These are phyloP conservation scores for Sorex araneus DNA, from an alignment of 2,113 vertebrate genomes.

Conservation along the genomic window DNA sequence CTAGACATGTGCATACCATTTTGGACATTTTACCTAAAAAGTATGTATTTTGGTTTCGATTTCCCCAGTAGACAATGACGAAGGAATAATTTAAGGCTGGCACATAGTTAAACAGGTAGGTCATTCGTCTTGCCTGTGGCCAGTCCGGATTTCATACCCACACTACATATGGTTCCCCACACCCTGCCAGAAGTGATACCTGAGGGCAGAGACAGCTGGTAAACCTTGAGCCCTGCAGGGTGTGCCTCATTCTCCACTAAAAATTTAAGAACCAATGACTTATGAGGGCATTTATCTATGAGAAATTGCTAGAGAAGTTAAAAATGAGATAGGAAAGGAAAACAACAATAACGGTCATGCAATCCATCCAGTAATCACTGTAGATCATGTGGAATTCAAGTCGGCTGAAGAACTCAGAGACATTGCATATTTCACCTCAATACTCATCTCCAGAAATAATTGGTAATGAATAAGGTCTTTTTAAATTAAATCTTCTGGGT, in stretches of 20 bases:
- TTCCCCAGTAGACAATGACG: constrained; percentile 17
- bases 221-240: no score
- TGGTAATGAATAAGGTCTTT: no score
- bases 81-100: not conserved
- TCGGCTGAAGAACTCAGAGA: not conserved
- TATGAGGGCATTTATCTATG: not conserved
- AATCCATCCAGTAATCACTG: not conserved
- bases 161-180: no score
- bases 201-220: no score
- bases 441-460: no score
- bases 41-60: not conserved
- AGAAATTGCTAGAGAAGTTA: not conserved
- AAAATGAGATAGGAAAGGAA: not conserved
- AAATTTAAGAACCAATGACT: not conserved
- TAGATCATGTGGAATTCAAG: not conserved
- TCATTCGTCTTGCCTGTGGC: no score
- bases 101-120: no score
- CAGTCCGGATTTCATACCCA: no score
- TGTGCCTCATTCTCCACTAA: not conserved
- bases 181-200: no score
- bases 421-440: not conserved
- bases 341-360: not conserved
- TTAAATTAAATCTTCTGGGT: no score
- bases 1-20: not conserved
- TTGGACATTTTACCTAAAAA: not conserved